Evolutionary conservation across 2,888 invertebrate species (phyloP).

Genomic region (Ephialtes manifestator): DNA sequence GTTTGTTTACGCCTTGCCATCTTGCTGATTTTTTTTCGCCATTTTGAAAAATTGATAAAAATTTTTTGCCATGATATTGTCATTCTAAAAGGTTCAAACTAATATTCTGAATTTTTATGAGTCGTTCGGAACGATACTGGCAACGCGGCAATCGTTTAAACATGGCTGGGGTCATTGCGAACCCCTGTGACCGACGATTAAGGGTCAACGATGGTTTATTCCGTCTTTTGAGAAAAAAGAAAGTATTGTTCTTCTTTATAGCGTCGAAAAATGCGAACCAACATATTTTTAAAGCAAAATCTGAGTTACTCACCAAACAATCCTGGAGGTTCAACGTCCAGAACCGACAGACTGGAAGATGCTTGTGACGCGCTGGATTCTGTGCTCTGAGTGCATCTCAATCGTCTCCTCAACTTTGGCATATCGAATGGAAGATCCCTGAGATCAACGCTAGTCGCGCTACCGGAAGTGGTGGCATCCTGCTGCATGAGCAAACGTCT

Average conservation of each 20-base stretch:
- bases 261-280: neutral
- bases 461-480: constrained; percentile 90
- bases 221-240: neutral
- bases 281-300: neutral
- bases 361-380: constrained; percentile 93
- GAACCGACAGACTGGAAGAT: constrained; percentile 93
- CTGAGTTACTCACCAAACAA: constrained; percentile 86
- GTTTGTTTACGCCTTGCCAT: too few relatives aligned
- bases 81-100: too few relatives aligned
- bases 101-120: too few relatives aligned
- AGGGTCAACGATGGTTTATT: neutral
- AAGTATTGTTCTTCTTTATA: too few relatives aligned
- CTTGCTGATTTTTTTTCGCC: too few relatives aligned
- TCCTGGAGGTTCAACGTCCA: constrained; percentile 89
- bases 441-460: constrained; percentile 92
- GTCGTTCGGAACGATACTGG: too few relatives aligned
- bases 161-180: too few relatives aligned
- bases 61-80: too few relatives aligned
- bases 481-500: constrained; percentile 90
- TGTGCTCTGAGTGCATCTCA: constrained; percentile 89
- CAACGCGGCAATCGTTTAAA: too few relatives aligned
- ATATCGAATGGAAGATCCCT: constrained; percentile 96
- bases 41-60: too few relatives aligned
- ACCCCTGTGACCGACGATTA: too few relatives aligned
- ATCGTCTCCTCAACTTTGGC: constrained; percentile 94